Conservation (phyloP, 2,888 invertebrate species). For the Elgonia sp. region DNA sequence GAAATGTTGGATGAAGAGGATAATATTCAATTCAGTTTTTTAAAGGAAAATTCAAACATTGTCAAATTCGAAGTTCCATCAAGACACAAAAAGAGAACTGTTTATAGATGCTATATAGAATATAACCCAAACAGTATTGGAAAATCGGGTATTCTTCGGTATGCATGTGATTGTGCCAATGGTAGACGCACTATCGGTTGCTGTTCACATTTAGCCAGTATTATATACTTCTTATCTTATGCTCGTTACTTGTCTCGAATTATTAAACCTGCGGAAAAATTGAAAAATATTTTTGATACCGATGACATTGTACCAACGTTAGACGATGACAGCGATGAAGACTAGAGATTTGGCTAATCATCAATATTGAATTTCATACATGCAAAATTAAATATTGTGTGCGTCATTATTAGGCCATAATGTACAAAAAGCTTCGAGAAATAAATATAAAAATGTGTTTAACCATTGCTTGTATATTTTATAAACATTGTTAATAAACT, state of each 20-base stretch:
- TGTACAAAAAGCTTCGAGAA: too few relatives aligned
- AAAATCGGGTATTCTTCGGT: neutral
- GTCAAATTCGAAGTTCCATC: neutral
- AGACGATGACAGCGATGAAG: neutral
- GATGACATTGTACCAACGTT: neutral
- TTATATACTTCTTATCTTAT: constrained; percentile 20
- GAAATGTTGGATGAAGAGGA: neutral
- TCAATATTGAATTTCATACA: too few relatives aligned
- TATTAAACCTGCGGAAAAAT: neutral
- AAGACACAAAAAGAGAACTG: neutral
- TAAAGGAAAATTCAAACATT: neutral
- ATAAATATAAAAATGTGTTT: too few relatives aligned
- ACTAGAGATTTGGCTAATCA: neutral
- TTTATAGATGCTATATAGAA: constrained; percentile 7
- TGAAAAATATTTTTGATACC: neutral
- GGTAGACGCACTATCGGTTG: constrained; percentile 18
- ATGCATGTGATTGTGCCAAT: constrained; percentile 40
- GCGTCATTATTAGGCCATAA: too few relatives aligned
- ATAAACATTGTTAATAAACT: too few relatives aligned
- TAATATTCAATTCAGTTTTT: neutral
- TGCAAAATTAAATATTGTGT: too few relatives aligned
- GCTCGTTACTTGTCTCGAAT: constrained; percentile 12
- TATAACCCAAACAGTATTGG: constrained; percentile 3
- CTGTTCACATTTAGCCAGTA: constrained; percentile 7
- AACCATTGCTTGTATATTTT: too few relatives aligned